A percentile compares a stretch with the other conserved stretches of the same genome.
These are phyloP conservation scores for Oreotragus oreotragus DNA, from an alignment of 2,113 vertebrate species.

Conservation along the genomic window DNA sequence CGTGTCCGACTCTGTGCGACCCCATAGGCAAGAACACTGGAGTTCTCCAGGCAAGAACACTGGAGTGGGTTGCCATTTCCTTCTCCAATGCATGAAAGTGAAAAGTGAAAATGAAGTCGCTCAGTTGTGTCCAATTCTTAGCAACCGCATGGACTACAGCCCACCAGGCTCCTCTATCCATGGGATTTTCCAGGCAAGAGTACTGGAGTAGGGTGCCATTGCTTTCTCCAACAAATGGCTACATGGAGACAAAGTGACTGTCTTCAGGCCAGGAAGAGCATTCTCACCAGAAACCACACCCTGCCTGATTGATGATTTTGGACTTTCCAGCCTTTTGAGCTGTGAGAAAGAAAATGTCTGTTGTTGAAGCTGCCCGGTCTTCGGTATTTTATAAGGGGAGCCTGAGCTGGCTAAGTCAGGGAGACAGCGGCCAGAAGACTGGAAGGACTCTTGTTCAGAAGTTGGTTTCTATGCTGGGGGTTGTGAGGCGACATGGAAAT, in stretches of 20 bases:
- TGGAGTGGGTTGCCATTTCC: too few species aligned
- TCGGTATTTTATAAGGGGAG: background rate
- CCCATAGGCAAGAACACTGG: too few species aligned
- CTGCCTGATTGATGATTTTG: background rate
- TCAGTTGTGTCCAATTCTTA: too few species aligned
- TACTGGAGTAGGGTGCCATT: too few species aligned
- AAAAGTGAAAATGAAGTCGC: too few species aligned
- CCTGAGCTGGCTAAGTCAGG: background rate
- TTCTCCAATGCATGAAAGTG: too few species aligned
- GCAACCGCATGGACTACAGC: too few species aligned
- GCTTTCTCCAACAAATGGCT: background rate
- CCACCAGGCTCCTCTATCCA: too few species aligned
- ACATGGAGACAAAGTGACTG: background rate
- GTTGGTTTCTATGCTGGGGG: background rate
- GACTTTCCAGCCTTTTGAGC: background rate
- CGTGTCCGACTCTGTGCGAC: too few species aligned
- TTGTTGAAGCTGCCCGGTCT: background rate
- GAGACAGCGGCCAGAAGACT: background rate
- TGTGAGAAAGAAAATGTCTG: background rate
- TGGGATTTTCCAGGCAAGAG: too few species aligned
- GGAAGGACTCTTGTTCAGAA: background rate
- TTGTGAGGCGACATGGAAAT: background rate
- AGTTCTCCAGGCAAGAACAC: too few species aligned
- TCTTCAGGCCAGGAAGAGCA: background rate
- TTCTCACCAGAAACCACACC: background rate